Evolutionary conservation across 2,113 vertebrate species (phyloP).

Genomic region (Alethe diademata): DNA sequence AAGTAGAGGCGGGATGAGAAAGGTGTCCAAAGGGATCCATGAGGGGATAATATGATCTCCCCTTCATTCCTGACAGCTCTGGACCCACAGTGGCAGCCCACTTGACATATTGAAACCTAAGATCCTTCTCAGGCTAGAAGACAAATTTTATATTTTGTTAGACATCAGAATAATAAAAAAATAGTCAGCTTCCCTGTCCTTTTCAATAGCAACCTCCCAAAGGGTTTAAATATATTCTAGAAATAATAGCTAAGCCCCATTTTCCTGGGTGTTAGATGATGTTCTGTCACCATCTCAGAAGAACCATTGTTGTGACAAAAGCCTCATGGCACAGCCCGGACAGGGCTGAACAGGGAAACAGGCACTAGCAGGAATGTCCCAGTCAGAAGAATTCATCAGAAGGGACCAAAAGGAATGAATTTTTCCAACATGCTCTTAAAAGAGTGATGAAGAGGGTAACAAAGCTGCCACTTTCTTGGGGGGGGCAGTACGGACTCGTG

Average conservation of each 20-base stretch:
- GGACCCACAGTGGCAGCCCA: background rate
- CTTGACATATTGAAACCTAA: background rate
- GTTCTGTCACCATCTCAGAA: conserved; percentile 59
- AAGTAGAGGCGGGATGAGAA: conserved; percentile 9
- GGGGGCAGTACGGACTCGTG: accelerated
- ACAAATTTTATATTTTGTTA: conserved; percentile 39
- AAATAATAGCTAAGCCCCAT: conserved; percentile 55
- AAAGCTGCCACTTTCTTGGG: background rate
- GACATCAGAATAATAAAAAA: background rate
- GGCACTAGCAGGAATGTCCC: conserved; percentile 48
- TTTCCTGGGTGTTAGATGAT: conserved; percentile 59
- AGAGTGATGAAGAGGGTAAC: background rate
- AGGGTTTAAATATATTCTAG: conserved; percentile 54
- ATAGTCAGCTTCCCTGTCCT: conserved; percentile 31
- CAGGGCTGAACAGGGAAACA: conserved; percentile 24
- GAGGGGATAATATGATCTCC: background rate
- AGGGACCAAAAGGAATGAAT: conserved; percentile 10
- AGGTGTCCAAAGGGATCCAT: conserved; percentile 18
- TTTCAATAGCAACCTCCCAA: conserved; percentile 67
- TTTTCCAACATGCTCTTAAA: conserved; percentile 12
- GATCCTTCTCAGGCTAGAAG: background rate
- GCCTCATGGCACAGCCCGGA: conserved; percentile 40
- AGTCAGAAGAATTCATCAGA: conserved; percentile 27
- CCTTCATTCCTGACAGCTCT: background rate
- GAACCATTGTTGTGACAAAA: conserved; percentile 60